These are phyloP conservation scores for Phthorimaea operculella DNA, from an alignment of 1,140 invertebrate species.

Conservation along the genomic window DNA sequence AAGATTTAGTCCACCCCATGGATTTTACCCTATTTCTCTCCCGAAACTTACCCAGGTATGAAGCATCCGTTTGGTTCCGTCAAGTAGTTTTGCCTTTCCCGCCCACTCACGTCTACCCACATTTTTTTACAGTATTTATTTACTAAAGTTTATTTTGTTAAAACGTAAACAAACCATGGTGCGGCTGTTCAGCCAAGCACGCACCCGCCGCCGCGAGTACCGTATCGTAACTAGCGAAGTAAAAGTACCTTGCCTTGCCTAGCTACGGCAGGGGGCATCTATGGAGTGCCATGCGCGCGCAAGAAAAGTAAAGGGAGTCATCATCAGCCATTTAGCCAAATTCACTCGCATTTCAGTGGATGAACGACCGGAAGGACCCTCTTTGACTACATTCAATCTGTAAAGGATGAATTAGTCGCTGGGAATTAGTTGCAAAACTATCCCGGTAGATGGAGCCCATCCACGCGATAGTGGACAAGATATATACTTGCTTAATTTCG, in stretches of 20 bases:
- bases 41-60: constrained; percentile 62
- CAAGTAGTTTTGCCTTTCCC: constrained; percentile 58
- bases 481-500: too few species aligned
- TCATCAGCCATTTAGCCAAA: too few species aligned
- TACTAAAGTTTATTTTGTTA: constrained; percentile 26
- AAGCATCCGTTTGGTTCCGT: constrained; percentile 59
- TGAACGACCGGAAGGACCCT: too few species aligned
- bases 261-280: background rate
- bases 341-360: too few species aligned
- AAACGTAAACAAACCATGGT: constrained; percentile 38
- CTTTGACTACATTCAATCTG: too few species aligned
- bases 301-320: background rate
- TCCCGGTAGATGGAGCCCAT: too few species aligned
- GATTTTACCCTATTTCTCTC: background rate
- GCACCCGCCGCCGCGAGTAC: constrained; percentile 25
- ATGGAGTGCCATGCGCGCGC: background rate
- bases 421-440: too few species aligned
- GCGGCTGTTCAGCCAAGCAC: constrained; percentile 16
- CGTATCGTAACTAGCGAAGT: constrained; percentile 23
- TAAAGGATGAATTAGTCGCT: too few species aligned
- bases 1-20: constrained; percentile 1
- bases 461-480: too few species aligned
- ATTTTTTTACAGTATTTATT: constrained; percentile 23
- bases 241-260: constrained; percentile 16
- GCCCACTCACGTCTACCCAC: constrained; percentile 58